These are phyloP conservation scores for Procambarus virginalis DNA, from an alignment of 1,140 invertebrate species.

Conservation along the genomic window DNA sequence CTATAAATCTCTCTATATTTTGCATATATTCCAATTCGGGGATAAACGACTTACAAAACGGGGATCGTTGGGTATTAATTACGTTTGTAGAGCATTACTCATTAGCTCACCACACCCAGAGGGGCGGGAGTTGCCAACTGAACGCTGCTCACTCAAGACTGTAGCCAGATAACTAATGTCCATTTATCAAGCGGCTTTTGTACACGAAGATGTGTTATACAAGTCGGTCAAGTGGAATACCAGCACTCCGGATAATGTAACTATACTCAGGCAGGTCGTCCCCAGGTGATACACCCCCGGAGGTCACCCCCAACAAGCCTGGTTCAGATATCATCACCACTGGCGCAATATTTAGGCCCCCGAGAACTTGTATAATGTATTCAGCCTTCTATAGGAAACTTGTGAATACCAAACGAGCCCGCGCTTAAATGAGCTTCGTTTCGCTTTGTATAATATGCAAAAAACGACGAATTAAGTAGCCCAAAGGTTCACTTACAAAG, in stretches of 20 bases:
- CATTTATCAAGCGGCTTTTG: not conserved
- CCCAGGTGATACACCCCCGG: too few relatives aligned
- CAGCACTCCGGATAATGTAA: not conserved
- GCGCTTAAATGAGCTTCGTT: too few relatives aligned
- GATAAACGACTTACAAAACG: too few relatives aligned
- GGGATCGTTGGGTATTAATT: too few relatives aligned
- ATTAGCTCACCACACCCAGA: not conserved
- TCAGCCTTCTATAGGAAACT: not conserved
- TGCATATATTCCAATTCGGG: too few relatives aligned
- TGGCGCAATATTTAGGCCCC: not conserved
- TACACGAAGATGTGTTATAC: not conserved
- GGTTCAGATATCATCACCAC: not conserved
- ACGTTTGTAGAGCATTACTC: too few relatives aligned
- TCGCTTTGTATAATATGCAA: too few relatives aligned
- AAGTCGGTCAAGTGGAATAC: not conserved
- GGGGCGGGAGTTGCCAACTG: not conserved
- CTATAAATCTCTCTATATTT: too few relatives aligned
- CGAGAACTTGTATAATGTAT: not conserved
- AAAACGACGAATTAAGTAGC: too few relatives aligned
- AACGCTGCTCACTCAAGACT: not conserved
- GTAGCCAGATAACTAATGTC: not conserved
- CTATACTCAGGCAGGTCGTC: not conserved
- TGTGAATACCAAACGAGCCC: not conserved
- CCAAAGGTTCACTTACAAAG: too few relatives aligned
- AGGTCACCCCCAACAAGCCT: too few relatives aligned